A percentile compares a stretch with the other conserved stretches of the same genome.
phyloP scores from a whole-genome alignment of 2,888 invertebrate species.

The Diploptera punctata region DNA sequence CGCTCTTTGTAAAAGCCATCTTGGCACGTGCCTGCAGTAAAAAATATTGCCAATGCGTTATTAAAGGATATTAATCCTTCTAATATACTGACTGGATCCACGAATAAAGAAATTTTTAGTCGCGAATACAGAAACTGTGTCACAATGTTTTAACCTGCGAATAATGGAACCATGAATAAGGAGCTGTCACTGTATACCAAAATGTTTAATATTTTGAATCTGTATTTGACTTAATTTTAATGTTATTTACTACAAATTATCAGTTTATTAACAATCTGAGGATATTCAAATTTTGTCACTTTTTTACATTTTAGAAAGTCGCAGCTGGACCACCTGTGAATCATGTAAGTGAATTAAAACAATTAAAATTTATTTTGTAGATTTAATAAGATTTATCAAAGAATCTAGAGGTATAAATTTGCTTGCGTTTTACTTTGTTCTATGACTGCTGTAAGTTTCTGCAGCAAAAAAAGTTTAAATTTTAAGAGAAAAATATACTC shows the following conservation, averaged over 20 bases:
- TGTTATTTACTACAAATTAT: not conserved
- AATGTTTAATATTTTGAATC: not conserved
- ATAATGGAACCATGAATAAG: too few species aligned
- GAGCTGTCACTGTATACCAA: too few species aligned
- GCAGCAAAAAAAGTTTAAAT: not conserved
- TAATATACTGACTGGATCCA: too few species aligned
- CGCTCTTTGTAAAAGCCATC: too few species aligned
- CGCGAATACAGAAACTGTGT: too few species aligned
- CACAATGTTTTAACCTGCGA: too few species aligned
- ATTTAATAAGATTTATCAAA: too few species aligned
- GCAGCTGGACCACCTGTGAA: not conserved
- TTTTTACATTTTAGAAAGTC: not conserved
- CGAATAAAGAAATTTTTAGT: too few species aligned
- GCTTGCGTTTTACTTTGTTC: not conserved
- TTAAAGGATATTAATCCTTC: too few species aligned
- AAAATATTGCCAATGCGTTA: not conserved
- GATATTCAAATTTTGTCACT: too few species aligned
- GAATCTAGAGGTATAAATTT: too few species aligned
- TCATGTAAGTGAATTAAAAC: not conserved
- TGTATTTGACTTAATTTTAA: not conserved
- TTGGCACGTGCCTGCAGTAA: too few species aligned
- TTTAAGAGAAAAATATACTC: not conserved
- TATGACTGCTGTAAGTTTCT: not conserved
- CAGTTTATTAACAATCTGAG: not conserved
- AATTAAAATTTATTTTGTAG: not conserved